A percentile compares a stretch with the other conserved stretches of the same genome.
Evolutionary conservation across 2,113 vertebrate species (phyloP).

Genomic region (Indri indri): DNA sequence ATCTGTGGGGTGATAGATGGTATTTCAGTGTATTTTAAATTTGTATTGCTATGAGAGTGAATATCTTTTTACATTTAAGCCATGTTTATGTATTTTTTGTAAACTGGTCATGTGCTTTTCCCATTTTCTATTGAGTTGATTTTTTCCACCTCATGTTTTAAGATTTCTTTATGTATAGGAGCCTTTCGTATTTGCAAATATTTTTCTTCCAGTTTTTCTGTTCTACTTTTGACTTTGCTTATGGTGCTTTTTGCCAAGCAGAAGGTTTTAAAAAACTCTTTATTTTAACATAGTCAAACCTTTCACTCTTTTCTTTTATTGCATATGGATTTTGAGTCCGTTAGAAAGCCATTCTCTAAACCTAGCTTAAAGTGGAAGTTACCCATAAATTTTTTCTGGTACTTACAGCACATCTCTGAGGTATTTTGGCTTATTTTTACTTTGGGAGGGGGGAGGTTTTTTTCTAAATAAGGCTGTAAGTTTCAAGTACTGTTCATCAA

Average conservation of each 20-base stretch:
- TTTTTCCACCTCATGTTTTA: not conserved
- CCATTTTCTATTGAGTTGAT: not conserved
- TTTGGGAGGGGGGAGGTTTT: not conserved
- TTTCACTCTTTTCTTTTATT: not conserved
- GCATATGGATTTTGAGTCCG: not conserved
- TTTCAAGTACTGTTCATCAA: not conserved
- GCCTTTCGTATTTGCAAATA: conserved; percentile 20
- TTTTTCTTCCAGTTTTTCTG: not conserved
- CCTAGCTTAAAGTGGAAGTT: not conserved
- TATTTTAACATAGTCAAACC: not conserved
- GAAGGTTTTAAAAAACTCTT: not conserved
- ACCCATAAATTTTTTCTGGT: not conserved
- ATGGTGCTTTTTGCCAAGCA: not conserved
- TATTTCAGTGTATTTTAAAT: not conserved
- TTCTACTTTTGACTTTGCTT: not conserved
- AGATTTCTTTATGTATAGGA: not conserved
- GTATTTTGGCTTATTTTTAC: not conserved
- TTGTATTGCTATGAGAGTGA: conserved; percentile 13
- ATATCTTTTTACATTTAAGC: not conserved
- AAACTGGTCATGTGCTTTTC: not conserved
- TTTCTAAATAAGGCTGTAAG: not conserved
- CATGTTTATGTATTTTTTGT: not conserved
- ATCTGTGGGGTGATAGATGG: not conserved
- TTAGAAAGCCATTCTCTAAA: not conserved
- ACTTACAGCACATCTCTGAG: not conserved